A percentile compares a stretch with the other conserved stretches of the same genome.
Evolutionary conservation across 2,113 vertebrate genomes (phyloP).

Genomic region (Melanerpes aurifrons): DNA sequence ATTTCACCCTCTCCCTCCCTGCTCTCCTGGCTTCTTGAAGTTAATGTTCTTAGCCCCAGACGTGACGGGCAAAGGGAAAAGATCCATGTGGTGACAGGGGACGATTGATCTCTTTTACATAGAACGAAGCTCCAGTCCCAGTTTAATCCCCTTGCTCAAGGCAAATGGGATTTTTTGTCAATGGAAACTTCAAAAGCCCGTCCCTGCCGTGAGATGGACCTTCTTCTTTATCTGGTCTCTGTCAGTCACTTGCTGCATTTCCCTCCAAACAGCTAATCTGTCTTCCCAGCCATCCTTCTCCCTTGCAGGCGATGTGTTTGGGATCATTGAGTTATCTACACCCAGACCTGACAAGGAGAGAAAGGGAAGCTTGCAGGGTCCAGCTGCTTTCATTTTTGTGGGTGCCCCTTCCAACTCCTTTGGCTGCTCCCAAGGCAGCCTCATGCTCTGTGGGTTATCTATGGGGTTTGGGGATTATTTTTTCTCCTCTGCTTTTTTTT

Average conservation of each 20-base stretch:
- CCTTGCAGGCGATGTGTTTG: background rate
- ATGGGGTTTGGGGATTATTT: background rate
- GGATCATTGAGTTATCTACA: conserved; percentile 27
- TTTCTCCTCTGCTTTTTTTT: background rate
- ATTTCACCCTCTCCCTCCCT: conserved; percentile 52
- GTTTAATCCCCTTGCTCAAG: conserved; percentile 71
- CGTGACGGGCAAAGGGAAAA: conserved; percentile 51
- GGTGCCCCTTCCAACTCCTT: conserved; percentile 11
- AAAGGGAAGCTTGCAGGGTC: background rate
- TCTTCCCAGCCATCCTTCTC: conserved; percentile 26
- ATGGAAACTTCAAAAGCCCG: conserved; percentile 71
- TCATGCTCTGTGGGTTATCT: background rate
- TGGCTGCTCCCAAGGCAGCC: background rate
- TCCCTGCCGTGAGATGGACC: conserved; percentile 51
- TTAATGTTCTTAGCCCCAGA: conserved; percentile 68
- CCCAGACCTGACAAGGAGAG: background rate
- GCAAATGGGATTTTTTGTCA: conserved; percentile 77
- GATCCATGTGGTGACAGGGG: conserved; percentile 66
- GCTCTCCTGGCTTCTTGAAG: conserved; percentile 67
- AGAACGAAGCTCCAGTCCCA: conserved; percentile 53
- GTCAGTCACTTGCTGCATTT: conserved; percentile 50
- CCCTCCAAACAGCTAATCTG: conserved; percentile 70
- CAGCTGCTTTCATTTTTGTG: background rate
- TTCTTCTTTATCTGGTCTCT: conserved; percentile 71
- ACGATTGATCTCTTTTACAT: conserved; percentile 72